Percentiles rank a stretch among this genome's conserved stretches.
phyloP scores from a whole-genome alignment of 1,140 invertebrate species.

The Drosophila rhopaloa region DNA sequence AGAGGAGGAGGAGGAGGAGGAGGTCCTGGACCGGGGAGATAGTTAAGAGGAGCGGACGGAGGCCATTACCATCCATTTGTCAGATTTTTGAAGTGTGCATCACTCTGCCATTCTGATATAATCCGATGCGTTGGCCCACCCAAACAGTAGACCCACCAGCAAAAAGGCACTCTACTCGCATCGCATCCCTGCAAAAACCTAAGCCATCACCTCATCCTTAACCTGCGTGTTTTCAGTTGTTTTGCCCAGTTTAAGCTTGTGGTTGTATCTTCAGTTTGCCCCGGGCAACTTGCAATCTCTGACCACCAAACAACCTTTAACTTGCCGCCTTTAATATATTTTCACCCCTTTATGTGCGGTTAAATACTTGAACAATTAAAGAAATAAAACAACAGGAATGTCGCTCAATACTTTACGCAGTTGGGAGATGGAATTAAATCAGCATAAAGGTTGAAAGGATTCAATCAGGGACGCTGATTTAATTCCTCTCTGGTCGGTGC shows the following conservation, averaged over 20 bases:
- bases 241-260: constrained; percentile 16
- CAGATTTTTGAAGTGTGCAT: constrained; percentile 53
- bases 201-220: background rate
- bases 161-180: constrained; percentile 23
- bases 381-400: constrained; percentile 1
- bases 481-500: constrained; percentile 29
- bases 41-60: constrained; percentile 2
- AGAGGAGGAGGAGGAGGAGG: too few species aligned
- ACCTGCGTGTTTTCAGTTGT: constrained; percentile 15
- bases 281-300: background rate
- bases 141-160: background rate
- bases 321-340: background rate
- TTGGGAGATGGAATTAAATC: constrained; percentile 26
- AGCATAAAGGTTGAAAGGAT: constrained; percentile 26
- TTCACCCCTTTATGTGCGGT: background rate
- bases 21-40: background rate
- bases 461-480: constrained; percentile 52
- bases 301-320: background rate
- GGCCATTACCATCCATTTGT: constrained; percentile 51
- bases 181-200: constrained; percentile 6
- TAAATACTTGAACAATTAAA: constrained; percentile 1
- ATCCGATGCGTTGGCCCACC: constrained; percentile 36
- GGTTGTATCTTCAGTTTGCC: constrained; percentile 20
- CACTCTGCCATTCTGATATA: constrained; percentile 55
- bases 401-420: constrained; percentile 20